Evolutionary conservation across 2,113 vertebrate genomes (phyloP).

Genomic region (Oryzias celebensis): DNA sequence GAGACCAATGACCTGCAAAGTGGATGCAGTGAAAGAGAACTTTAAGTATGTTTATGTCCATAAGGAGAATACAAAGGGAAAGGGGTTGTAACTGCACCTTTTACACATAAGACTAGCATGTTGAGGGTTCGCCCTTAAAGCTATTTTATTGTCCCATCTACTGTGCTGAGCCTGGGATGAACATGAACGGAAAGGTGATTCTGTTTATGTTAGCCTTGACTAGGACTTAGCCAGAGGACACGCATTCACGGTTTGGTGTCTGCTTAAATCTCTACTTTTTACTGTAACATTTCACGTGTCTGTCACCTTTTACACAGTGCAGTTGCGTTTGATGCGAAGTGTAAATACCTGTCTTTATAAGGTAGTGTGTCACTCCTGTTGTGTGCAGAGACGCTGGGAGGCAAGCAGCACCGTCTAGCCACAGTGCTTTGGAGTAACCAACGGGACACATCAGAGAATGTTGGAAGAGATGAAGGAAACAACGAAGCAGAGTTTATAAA

Average conservation of each 20-base stretch:
- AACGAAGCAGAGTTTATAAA: conserved; percentile 6
- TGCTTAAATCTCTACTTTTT: conserved; percentile 56
- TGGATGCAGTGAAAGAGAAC: too few species aligned
- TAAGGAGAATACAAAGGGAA: too few species aligned
- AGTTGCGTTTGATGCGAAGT: conserved; percentile 61
- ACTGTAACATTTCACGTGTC: conserved; percentile 59
- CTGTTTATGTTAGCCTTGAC: conserved; percentile 43
- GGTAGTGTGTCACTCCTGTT: conserved; percentile 60
- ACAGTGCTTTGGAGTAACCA: conserved; percentile 50
- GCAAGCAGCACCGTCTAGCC: conserved; percentile 35
- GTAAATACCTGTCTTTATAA: conserved; percentile 81
- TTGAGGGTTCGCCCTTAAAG: conserved; percentile 22
- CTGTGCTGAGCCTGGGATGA: conserved; percentile 19
- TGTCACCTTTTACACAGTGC: conserved; percentile 70
- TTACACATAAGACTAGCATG: background rate
- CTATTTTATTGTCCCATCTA: conserved; percentile 27
- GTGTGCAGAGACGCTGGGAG: conserved; percentile 47
- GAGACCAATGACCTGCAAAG: too few species aligned
- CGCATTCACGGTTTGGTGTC: conserved; percentile 41
- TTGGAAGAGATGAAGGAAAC: conserved; percentile 29
- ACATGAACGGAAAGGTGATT: conserved; percentile 27
- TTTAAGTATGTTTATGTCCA: too few species aligned
- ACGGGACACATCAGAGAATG: conserved; percentile 46
- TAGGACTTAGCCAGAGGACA: conserved; percentile 31
- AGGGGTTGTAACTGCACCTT: too few species aligned